Percentiles rank a stretch among this genome's conserved stretches.
Evolutionary conservation across 2,113 vertebrate genomes (phyloP).

Genomic region (Odobenus rosmarus): DNA sequence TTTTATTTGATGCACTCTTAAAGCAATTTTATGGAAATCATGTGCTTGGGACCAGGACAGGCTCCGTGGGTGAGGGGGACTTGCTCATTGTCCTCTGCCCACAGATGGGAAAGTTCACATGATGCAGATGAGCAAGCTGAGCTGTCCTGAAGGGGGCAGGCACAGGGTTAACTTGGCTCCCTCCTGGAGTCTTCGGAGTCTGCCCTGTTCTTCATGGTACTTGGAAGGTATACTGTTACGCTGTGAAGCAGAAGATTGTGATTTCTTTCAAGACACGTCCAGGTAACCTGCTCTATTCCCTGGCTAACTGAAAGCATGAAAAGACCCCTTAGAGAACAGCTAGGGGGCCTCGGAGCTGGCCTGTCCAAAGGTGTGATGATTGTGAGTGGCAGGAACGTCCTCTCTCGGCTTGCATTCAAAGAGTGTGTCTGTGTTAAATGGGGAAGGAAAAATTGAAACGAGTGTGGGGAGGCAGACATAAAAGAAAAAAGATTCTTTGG

Average conservation of each 20-base stretch:
- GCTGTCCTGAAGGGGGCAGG: background rate
- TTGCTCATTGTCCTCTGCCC: background rate
- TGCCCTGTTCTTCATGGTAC: background rate
- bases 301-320: background rate
- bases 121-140: too few species aligned
- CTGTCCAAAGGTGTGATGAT: too few species aligned
- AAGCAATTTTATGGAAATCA: constrained; percentile 44
- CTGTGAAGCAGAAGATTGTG: background rate
- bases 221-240: background rate
- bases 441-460: background rate
- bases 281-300: background rate
- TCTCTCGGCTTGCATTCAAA: background rate
- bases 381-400: background rate
- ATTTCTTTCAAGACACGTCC: background rate
- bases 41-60: background rate
- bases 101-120: background rate
- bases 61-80: too few species aligned
- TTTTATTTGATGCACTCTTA: background rate
- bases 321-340: background rate
- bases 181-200: background rate
- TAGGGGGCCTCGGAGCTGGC: background rate
- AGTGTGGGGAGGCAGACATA: background rate
- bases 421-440: background rate
- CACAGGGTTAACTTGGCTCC: background rate
- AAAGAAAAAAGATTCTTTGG: background rate